Evolutionary conservation across 2,888 invertebrate genomes (phyloP).

Genomic region (Tyria jacobaeae): DNA sequence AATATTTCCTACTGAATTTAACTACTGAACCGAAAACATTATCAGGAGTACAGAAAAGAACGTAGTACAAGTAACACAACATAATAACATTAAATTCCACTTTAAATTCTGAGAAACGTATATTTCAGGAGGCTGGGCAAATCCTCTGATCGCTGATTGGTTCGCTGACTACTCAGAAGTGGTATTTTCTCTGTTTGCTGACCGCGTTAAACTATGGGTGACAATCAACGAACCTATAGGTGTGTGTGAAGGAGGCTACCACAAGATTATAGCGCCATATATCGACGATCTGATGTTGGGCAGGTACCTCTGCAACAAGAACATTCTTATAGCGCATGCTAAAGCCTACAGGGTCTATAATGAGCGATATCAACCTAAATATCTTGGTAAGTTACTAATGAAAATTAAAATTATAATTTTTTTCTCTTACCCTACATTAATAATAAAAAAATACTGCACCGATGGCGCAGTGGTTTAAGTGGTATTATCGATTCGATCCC

Average conservation of each 20-base stretch:
- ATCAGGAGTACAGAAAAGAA: too few species aligned
- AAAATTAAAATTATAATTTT: too few species aligned
- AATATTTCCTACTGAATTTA: too few species aligned
- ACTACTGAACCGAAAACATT: too few species aligned
- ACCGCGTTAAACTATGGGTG: constrained; percentile 88
- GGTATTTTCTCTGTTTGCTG: constrained; percentile 83
- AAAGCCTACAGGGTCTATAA: constrained; percentile 86
- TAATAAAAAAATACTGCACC: too few species aligned
- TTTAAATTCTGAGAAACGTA: neutral
- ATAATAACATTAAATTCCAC: too few species aligned
- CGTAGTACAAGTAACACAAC: too few species aligned
- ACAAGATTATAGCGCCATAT: constrained; percentile 64
- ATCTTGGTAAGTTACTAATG: constrained; percentile 68
- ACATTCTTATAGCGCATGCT: constrained; percentile 89
- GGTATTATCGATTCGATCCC: too few species aligned
- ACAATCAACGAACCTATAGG: constrained; percentile 89
- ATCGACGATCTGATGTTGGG: constrained; percentile 49
- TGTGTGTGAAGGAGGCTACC: constrained; percentile 68
- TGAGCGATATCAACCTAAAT: constrained; percentile 76
- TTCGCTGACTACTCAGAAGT: constrained; percentile 87
- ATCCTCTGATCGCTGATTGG: constrained; percentile 85
- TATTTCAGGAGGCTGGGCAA: constrained; percentile 86
- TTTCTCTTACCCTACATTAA: too few species aligned
- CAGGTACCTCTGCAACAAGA: constrained; percentile 87
- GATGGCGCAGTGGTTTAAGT: too few species aligned